Evolutionary conservation across 2,888 invertebrate genomes (phyloP), one percentile per base, ranked within the genome.

Genomic region (Linnaemya tessellans): DNA sequence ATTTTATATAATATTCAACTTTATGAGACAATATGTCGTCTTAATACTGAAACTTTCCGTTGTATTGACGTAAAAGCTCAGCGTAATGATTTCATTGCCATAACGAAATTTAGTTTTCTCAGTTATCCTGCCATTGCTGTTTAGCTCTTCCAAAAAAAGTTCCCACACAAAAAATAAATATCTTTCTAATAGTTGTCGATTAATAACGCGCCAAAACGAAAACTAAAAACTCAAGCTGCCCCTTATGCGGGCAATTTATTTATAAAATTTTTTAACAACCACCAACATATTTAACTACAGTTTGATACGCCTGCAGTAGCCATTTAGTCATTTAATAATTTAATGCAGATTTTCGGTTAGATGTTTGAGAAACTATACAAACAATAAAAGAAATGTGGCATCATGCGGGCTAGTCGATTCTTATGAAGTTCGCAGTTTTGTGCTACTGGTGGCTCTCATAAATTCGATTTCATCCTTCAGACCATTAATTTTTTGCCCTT

Each of bases 401-500:
- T 79, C 67, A 79, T 79, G 54, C 79, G 79, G 79, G 79, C 15
- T 70, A 62, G 11, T 7, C 9, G 7, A 62, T n/a, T 56, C 30
- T 13, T 56, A 25, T 3, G 15, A n/a, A 2, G 30, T 1, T 10
- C 25, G 30, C 18, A 3, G 11, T 38, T 35, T 60, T 13, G 5
- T 49, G 18, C 5, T 25, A 3, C 18, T 30, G 20, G n/a, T 60
- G 46, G 58, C 22, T 38, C 22, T 60, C 38, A 60, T 51, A 18
- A n/a, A 46, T n/a, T 35, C 35, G 25, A n/a, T n/a, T 68, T 15
- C 7, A 22, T 0, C 11, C n/a, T 56, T 43, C 41, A 41, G 10
- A 11, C 13, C 10, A 3, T 41, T 11, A 41, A 10, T 43, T 3
- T 7, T 35, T 30, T 13, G 25, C 20, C 46, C 20, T 20, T 22